A percentile compares a stretch with the other conserved stretches of the same genome.
phyloP scores from a whole-genome alignment of 2,113 vertebrate species.

The Aegotheles bennettii region DNA sequence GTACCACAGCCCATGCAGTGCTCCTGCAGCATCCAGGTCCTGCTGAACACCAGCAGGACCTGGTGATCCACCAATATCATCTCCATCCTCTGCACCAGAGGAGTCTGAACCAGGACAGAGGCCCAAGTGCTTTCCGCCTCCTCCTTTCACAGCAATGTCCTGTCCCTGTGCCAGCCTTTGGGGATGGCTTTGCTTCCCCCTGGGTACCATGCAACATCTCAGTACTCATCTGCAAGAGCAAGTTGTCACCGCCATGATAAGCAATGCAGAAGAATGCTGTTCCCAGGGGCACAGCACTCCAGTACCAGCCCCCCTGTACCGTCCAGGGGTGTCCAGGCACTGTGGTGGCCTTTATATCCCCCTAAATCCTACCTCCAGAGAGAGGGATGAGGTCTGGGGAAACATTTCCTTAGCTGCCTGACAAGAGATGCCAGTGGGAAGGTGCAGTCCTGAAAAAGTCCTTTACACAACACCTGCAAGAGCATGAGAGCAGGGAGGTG shows the following conservation, averaged over 20 bases:
- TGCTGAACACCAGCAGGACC: neutral
- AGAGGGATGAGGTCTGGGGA: neutral
- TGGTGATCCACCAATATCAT: neutral
- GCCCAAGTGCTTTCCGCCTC: neutral
- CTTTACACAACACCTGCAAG: neutral
- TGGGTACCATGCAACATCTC: accelerated
- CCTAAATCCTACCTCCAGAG: neutral
- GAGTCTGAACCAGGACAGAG: neutral
- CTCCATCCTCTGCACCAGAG: neutral
- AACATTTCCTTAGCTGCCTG: neutral
- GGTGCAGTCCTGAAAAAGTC: neutral
- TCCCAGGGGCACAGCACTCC: neutral
- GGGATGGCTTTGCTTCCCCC: neutral
- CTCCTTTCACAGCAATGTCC: neutral
- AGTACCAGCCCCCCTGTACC: neutral
- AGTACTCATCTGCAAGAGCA: neutral
- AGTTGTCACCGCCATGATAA: neutral
- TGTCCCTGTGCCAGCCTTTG: neutral
- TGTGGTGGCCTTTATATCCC: neutral
- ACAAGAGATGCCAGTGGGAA: accelerated
- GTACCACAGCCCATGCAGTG: accelerated
- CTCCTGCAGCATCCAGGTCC: neutral
- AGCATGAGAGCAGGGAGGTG: neutral
- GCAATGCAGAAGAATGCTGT: neutral
- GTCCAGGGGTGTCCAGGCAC: neutral